Evolutionary conservation across 1,140 invertebrate species (phyloP).

Genomic region (Eumeta japonica): DNA sequence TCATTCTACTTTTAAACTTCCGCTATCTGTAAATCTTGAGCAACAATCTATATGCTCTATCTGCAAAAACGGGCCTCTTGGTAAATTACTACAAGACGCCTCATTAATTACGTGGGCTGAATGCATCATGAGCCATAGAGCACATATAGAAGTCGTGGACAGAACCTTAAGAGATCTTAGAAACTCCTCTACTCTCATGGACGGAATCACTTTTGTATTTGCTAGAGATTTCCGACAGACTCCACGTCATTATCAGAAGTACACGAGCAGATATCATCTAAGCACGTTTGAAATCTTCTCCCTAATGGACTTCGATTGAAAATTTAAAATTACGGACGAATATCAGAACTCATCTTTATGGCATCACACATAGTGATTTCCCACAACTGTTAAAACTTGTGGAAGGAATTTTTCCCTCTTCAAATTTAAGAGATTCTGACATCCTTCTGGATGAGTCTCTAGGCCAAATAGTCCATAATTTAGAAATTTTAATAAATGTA

Average conservation of each 20-base stretch:
- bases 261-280: slow-evolving; percentile 50
- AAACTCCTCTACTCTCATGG: no score
- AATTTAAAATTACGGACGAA: slow-evolving; percentile 33
- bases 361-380: slow-evolving; percentile 23
- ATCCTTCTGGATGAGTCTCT: no score
- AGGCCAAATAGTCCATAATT: no score
- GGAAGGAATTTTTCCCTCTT: slow-evolving; percentile 27
- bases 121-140: no score
- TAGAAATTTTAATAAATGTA: slow-evolving; percentile 22
- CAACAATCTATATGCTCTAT: no score
- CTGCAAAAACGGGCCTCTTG: slow-evolving; percentile 19
- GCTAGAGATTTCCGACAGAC: slow-evolving; percentile 56
- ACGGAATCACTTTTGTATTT: no score
- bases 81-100: slow-evolving; percentile 27
- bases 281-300: slow-evolving; percentile 24
- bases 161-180: slow-evolving; percentile 8
- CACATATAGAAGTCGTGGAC: slow-evolving; percentile 27
- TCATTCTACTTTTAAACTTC: slow-evolving; percentile 15
- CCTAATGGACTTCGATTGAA: slow-evolving; percentile 30
- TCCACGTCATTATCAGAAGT: slow-evolving; percentile 39
- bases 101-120: slow-evolving; percentile 35
- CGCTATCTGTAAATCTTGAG: slow-evolving; percentile 8
- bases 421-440: slow-evolving; percentile 13
- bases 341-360: slow-evolving; percentile 35
- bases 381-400: slow-evolving; percentile 30